A percentile compares a stretch with the other conserved stretches of the same genome.
Conservation (phyloP, 2,113 vertebrate genomes). For the Sitta europaea region DNA sequence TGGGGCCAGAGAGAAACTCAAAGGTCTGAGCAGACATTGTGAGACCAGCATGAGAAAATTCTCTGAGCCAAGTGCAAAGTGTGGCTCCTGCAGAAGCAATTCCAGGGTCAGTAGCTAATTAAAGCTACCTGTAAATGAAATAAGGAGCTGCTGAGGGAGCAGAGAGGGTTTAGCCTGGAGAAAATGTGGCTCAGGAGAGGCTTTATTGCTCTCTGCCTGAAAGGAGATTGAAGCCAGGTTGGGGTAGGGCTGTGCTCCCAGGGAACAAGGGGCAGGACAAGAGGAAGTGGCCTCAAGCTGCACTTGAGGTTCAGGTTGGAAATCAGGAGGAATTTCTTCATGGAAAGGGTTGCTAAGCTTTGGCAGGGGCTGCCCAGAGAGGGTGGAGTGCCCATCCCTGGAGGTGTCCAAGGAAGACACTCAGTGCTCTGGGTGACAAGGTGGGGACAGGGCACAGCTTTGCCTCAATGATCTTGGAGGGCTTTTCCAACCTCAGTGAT, state of each 20-base stretch:
- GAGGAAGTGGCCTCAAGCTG: neutral
- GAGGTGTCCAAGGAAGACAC: neutral
- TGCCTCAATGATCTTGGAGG: accelerated
- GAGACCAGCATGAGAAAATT: neutral
- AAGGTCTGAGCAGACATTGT: neutral
- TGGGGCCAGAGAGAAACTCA: neutral
- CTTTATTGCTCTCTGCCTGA: neutral
- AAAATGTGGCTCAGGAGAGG: neutral
- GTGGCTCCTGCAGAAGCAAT: neutral
- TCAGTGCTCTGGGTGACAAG: neutral
- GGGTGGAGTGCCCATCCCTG: neutral
- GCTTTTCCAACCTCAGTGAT: neutral
- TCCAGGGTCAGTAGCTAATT: neutral
- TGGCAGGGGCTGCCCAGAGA: neutral
- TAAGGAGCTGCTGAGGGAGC: neutral
- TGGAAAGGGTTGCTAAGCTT: accelerated
- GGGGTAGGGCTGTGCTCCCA: neutral
- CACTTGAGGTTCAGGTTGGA: neutral
- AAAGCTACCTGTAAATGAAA: neutral
- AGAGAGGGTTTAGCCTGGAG: neutral
- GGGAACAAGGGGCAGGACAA: neutral
- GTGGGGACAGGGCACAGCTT: accelerated
- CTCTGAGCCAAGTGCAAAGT: neutral
- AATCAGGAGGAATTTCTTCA: neutral
- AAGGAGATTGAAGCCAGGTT: neutral